Conservation (phyloP, 2,888 invertebrate genomes). For the Agrilus biguttatus region DNA sequence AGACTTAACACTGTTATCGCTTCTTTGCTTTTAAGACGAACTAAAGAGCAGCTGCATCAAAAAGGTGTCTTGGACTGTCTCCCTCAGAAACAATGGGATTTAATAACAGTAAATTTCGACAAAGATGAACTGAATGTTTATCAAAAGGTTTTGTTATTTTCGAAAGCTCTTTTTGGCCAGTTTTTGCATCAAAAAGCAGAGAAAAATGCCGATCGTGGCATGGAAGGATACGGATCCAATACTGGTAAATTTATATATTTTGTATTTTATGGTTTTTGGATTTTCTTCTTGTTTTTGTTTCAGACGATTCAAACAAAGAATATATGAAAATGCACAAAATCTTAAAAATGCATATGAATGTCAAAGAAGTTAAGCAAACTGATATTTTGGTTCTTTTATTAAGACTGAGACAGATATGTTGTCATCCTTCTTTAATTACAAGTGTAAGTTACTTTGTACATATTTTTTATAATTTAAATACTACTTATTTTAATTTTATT, state of each 20-base stretch:
- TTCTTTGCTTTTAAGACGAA: conserved; percentile 71
- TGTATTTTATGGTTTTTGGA: background rate
- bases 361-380: conserved; percentile 34
- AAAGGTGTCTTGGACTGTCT: conserved; percentile 46
- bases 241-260: background rate
- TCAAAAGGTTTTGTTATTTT: conserved; percentile 57
- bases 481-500: background rate
- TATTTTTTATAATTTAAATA: background rate
- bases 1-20: conserved; percentile 76
- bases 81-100: conserved; percentile 43
- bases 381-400: conserved; percentile 68
- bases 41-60: conserved; percentile 63
- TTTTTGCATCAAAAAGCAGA: conserved; percentile 63
- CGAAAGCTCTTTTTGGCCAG: conserved; percentile 60
- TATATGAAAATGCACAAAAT: conserved; percentile 50
- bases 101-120: conserved; percentile 47
- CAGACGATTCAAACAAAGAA: conserved; percentile 27
- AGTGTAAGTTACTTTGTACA: conserved; percentile 30
- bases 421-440: conserved; percentile 74
- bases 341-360: conserved; percentile 43
- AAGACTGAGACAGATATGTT: conserved; percentile 76
- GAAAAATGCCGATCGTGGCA: conserved; percentile 33
- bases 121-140: conserved; percentile 64
- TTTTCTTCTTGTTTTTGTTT: conserved; percentile 3
- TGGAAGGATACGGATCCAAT: background rate